phyloP scores from a whole-genome alignment of 2,113 vertebrate genomes.

The Coregonus clupeaformis region DNA sequence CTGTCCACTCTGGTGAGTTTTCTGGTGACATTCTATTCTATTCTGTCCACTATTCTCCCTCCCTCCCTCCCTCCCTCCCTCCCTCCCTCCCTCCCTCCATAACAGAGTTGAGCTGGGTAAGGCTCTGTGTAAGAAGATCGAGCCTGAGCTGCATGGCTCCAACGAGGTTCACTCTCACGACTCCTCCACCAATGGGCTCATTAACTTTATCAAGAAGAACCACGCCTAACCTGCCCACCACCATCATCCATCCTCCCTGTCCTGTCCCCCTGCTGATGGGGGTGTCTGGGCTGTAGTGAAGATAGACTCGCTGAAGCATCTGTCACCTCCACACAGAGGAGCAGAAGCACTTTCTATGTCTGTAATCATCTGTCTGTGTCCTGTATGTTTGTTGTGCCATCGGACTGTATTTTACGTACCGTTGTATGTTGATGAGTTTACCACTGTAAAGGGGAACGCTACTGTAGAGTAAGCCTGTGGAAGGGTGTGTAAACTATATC shows the following conservation, averaged over 20 bases:
- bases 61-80: not conserved
- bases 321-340: slow-evolving; percentile 55
- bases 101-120: slow-evolving; percentile 93
- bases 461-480: slow-evolving; percentile 34
- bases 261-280: not conserved
- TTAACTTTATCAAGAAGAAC: slow-evolving; percentile 94
- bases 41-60: slow-evolving; percentile 50
- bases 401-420: slow-evolving; percentile 29
- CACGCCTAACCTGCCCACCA: slow-evolving; percentile 55
- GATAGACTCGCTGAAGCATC: slow-evolving; percentile 16
- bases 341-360: slow-evolving; percentile 66
- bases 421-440: slow-evolving; percentile 25
- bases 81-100: not conserved
- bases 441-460: slow-evolving; percentile 21
- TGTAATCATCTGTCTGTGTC: slow-evolving; percentile 65
- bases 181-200: slow-evolving; percentile 93
- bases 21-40: not conserved
- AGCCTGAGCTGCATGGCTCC: slow-evolving; percentile 84
- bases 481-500: slow-evolving; percentile 1
- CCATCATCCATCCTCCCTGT: not conserved
- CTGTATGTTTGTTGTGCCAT: slow-evolving; percentile 32
- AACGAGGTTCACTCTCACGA: slow-evolving; percentile 84
- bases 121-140: slow-evolving; percentile 95
- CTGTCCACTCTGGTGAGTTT: not conserved
- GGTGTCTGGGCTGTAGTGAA: slow-evolving; percentile 12